Conservation (phyloP, 2,113 vertebrate genomes). For the Tamias sibiricus region DNA sequence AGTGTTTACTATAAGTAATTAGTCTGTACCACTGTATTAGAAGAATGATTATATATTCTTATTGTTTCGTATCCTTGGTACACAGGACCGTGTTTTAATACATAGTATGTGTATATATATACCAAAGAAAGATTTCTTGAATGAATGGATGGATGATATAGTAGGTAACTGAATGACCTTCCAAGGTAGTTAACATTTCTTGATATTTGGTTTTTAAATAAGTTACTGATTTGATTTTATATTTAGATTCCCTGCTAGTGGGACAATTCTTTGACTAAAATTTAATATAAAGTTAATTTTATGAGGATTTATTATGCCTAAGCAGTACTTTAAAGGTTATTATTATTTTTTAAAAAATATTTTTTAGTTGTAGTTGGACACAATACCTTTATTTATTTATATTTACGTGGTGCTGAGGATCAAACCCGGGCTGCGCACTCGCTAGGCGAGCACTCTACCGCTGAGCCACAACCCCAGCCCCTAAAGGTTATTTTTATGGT, state of each 20-base stretch:
- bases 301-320: neutral
- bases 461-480: too few species aligned
- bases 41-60: neutral
- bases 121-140: neutral
- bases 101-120: neutral
- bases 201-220: conserved; percentile 47
- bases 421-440: too few species aligned
- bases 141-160: neutral
- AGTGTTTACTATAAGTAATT: neutral
- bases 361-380: too few species aligned
- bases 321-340: conserved; percentile 36
- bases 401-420: too few species aligned
- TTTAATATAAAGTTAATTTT: neutral
- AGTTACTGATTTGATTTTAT: neutral
- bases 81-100: neutral
- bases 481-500: conserved; percentile 34
- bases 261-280: conserved; percentile 17
- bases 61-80: neutral
- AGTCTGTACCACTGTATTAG: neutral
- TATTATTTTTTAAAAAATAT: too few species aligned
- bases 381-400: too few species aligned
- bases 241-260: conserved; percentile 36
- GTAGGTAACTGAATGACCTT: neutral
- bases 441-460: too few species aligned
- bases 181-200: conserved; percentile 9